Base-by-base conservation (phyloP, 2,797 vertebrate species). In the Botia almorhae region DNA sequence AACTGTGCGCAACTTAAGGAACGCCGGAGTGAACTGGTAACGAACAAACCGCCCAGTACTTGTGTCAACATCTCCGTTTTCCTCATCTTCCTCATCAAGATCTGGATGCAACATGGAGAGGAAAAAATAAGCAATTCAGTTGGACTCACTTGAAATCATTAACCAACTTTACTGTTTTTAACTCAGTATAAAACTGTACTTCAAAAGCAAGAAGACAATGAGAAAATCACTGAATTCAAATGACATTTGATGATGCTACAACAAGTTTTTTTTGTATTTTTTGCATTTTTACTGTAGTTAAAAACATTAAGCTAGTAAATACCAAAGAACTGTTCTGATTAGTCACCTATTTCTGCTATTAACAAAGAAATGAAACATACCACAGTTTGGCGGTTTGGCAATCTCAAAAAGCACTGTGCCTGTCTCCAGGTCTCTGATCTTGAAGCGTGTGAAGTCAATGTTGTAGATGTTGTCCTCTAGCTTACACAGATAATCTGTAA, bases 361-460 rank as follows among this genome's bases (percentile, higher is more conserved):
- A 33, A 33, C 33, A 33, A 33, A 33, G 33, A 33, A 39, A 46
- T 10, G 3, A 11, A 10, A 11, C 86, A 78, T 85, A 98, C 98
- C 94, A 82, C 93, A 92, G 83, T 92, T 89, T 26, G 96, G 96
- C 1, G 98, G 98, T 86, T 99, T 99, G 88, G 97, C 96, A n/a
- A 99, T 99, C 92, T 99, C 98, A 91, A 99, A 99, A 13, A 99
- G 94, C 71, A 99, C 96, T 0, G 96, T 97, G 72, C 96, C 96
- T 0, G 97, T 97, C 90, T 99, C 98, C 83, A 99, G 92, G 88
- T 99, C 98, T 86, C 98, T 92, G 85, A 99, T 99, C 94, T 98
- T 99, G 90, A 99, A 99, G 67, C 98, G 96, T 10, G 97, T 99
- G 80, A 99, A 99, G 87, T 99, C 98, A 76, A 99, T 96, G 87